Evolutionary conservation across 2,113 vertebrate genomes (phyloP), one percentile per base, ranked within the genome.

Genomic region (Vidua chalybeata): DNA sequence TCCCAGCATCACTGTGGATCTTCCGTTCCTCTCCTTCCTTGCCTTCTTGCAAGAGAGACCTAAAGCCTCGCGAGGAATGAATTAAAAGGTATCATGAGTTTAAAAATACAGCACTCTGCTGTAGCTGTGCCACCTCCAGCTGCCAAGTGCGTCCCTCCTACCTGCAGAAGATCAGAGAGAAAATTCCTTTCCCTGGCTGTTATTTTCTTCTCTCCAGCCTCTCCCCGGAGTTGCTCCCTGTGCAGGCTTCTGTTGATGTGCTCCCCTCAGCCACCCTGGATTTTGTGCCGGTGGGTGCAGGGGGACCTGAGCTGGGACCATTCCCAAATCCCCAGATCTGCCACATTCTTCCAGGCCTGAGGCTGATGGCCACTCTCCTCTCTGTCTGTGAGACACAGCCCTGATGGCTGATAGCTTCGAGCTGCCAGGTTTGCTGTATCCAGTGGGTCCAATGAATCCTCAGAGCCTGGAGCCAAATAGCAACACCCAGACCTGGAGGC

Each of bases 101-200:
- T 90, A 77, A 88, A 86, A 92, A 69, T 49, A 55, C 76, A 88
- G 22, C 72, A 46, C 68, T 73, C n/a, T 83, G 54, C 88, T 92
- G 90, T 92, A 88, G 94, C 94, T 90, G 92, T 94, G 94, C 90
- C 88, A 93, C 82, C 88, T 91, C 87, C 90, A 64, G 90, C 92
- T 91, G 95, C 92, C 0, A 9, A 93, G 56, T 21, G 3, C 1
- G 0, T 83, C 63, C 52, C 81, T 94, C 91, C 95, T 79, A 84
- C 79, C 93, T 82, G 81, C 95, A 89, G 82, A 68, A 91, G 71
- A 94, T 89, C 61, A 85, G 84, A 82, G 64, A 81, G 62, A 67
- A 0, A 4, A 41, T 85, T 64, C 67, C 30, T 27, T 56, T 68
- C 62, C 35, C 46, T 72, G 46, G 11, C 46, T 76, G 19, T 77